phyloP scores from a whole-genome alignment of 1,140 invertebrate species.

The Zeugodacus cucurbitae region DNA sequence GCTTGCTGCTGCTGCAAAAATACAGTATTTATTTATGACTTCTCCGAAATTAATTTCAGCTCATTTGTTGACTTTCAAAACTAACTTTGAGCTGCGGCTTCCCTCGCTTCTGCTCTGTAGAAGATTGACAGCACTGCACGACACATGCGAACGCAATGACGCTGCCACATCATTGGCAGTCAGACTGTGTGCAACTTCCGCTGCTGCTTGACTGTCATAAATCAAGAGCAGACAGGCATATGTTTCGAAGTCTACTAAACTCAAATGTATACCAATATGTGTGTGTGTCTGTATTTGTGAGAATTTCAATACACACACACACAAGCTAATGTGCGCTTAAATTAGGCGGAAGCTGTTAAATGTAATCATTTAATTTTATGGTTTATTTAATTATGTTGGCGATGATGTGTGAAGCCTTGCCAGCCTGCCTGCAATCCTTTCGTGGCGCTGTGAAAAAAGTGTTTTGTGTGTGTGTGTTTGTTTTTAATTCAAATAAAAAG shows the following conservation, averaged over 20 bases:
- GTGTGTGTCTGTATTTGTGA: neutral
- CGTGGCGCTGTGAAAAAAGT: neutral
- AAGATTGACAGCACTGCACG: neutral
- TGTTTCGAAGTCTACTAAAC: neutral
- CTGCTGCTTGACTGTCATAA: neutral
- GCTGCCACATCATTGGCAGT: neutral
- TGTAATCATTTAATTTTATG: conserved; percentile 27
- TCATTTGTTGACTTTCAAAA: conserved; percentile 36
- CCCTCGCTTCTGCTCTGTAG: neutral
- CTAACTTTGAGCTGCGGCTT: neutral
- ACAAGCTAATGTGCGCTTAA: neutral
- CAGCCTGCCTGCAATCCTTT: neutral
- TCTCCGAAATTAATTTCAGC: conserved; percentile 7
- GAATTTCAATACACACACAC: neutral
- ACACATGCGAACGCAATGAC: neutral
- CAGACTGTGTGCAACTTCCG: neutral
- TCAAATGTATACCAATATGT: neutral
- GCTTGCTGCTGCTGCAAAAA: no score
- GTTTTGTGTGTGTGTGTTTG: neutral
- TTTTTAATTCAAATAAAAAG: conserved; percentile 31
- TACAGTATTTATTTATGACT: neutral
- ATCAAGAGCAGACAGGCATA: neutral
- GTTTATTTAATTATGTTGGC: conserved; percentile 37
- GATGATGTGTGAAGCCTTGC: neutral
- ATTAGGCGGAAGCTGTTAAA: conserved; percentile 23